Conservation (phyloP, 2,888 invertebrate genomes). For the Sinhomidia bicolor region DNA sequence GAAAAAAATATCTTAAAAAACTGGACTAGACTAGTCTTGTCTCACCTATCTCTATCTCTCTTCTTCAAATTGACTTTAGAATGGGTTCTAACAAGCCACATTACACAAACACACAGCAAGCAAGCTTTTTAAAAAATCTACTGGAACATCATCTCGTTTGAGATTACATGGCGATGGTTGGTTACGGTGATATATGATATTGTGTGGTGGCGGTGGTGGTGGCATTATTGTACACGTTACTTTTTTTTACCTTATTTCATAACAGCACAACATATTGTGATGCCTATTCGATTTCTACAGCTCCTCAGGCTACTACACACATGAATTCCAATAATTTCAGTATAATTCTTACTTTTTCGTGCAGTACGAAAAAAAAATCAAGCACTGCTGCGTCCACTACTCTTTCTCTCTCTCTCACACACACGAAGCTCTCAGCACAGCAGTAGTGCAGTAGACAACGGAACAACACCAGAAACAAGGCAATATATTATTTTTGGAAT, state of each 20-base stretch:
- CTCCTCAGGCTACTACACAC: constrained; percentile 12
- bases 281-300: not conserved
- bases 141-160: constrained; percentile 32
- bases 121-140: not conserved
- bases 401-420: too few species aligned
- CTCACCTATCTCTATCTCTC: not conserved
- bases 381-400: not conserved
- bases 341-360: not conserved
- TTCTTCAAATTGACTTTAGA: constrained; percentile 24
- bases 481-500: constrained; percentile 70
- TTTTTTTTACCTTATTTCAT: constrained; percentile 31
- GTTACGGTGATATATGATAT: constrained; percentile 67
- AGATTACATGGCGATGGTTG: constrained; percentile 16
- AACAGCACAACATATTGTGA: not conserved
- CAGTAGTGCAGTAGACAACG: not conserved
- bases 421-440: too few species aligned
- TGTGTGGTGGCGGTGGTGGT: constrained; percentile 10
- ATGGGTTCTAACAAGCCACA: not conserved
- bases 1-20: constrained; percentile 45
- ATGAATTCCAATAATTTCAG: constrained; percentile 7
- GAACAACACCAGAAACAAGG: constrained; percentile 35
- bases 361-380: not conserved
- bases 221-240: constrained; percentile 15
- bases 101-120: not conserved
- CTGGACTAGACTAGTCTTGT: constrained; percentile 60